Evolutionary conservation across 1,140 invertebrate genomes (phyloP).

Genomic region (Drosophila setifemur): DNA sequence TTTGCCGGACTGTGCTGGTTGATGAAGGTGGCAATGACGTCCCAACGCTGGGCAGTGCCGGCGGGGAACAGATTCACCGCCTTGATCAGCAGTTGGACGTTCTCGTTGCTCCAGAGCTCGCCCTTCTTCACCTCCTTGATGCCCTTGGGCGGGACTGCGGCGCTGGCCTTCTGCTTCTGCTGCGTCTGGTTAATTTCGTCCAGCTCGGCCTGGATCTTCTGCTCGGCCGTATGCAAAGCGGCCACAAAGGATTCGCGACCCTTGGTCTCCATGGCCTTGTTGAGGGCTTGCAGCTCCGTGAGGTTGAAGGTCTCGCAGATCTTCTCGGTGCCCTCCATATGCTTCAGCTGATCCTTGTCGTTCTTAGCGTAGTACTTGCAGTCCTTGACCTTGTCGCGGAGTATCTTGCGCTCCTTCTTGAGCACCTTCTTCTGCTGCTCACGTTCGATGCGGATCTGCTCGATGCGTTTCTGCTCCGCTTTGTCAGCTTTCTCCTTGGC

Average conservation of each 20-base stretch:
- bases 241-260: conserved; percentile 86
- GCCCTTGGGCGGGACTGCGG: conserved; percentile 48
- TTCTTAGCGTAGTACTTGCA: conserved; percentile 92
- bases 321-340: conserved; percentile 95
- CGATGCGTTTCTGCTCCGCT: conserved; percentile 90
- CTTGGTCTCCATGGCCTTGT: conserved; percentile 87
- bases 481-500: conserved; percentile 93
- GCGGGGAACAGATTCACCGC: conserved; percentile 98
- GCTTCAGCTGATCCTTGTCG: conserved; percentile 89
- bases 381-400: conserved; percentile 93
- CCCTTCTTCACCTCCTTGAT: conserved; percentile 82
- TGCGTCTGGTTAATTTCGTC: conserved; percentile 82
- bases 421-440: conserved; percentile 92
- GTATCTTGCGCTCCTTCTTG: conserved; percentile 92
- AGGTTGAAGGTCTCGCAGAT: conserved; percentile 92
- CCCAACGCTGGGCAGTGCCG: conserved; percentile 97
- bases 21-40: conserved; percentile 97
- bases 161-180: conserved; percentile 56
- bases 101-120: conserved; percentile 91
- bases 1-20: conserved; percentile 90
- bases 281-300: conserved; percentile 89
- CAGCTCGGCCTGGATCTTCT: conserved; percentile 90
- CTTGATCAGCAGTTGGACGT: conserved; percentile 94
- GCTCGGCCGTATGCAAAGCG: conserved; percentile 88
- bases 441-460: conserved; percentile 93